A percentile compares a stretch with the other conserved stretches of the same genome.
Evolutionary conservation across 2,888 invertebrate genomes (phyloP).

Genomic region (Melanotus villosus): DNA sequence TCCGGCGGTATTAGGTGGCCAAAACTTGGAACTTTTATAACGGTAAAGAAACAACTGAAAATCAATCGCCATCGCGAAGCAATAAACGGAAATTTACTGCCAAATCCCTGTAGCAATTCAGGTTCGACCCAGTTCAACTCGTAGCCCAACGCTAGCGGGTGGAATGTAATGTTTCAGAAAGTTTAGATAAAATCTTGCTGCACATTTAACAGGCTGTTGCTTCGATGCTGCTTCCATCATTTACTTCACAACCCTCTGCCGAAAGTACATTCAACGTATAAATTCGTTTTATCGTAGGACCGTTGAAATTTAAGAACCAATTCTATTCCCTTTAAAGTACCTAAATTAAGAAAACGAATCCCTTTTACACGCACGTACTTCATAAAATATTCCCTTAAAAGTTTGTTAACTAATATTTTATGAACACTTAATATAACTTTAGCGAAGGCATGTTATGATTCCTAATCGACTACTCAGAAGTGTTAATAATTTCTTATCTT

Average conservation of each 20-base stretch:
- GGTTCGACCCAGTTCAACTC: slow-evolving; percentile 24
- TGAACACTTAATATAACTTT: neutral
- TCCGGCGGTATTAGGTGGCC: slow-evolving; percentile 6
- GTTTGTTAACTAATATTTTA: slow-evolving; percentile 1
- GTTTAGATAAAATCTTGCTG: slow-evolving; percentile 30
- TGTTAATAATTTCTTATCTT: slow-evolving; percentile 6
- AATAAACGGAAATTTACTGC: slow-evolving; percentile 30
- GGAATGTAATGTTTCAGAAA: slow-evolving; percentile 26
- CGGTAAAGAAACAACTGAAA: slow-evolving; percentile 14
- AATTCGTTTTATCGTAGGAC: slow-evolving; percentile 13
- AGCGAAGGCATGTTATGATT: neutral
- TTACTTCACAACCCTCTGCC: neutral
- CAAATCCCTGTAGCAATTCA: slow-evolving; percentile 26
- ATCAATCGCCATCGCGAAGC: slow-evolving; percentile 18
- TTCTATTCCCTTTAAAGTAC: neutral
- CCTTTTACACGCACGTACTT: neutral
- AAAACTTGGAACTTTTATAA: slow-evolving; percentile 12
- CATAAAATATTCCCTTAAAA: neutral
- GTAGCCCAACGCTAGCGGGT: slow-evolving; percentile 5
- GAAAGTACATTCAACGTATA: slow-evolving; percentile 6
- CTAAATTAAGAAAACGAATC: slow-evolving; percentile 18
- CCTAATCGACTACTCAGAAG: neutral
- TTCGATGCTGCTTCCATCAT: slow-evolving; percentile 13
- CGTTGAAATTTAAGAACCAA: neutral
- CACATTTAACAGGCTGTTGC: slow-evolving; percentile 31